Evolutionary conservation across 1,140 invertebrate genomes (phyloP).

Genomic region (Drosophila mauritiana): DNA sequence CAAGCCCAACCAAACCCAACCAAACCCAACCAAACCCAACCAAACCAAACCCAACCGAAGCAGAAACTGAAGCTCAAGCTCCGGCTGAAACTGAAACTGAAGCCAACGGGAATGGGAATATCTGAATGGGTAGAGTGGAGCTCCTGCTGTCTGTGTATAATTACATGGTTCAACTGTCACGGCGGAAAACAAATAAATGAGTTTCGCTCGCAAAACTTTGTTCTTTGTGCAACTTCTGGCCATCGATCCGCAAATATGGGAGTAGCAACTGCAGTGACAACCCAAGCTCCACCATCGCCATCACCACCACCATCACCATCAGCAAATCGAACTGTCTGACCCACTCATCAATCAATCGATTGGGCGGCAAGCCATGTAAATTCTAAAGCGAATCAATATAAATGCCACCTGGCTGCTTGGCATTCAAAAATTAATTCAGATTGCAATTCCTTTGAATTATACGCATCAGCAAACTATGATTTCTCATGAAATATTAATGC

Average conservation of each 20-base stretch:
- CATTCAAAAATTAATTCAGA: constrained; percentile 79
- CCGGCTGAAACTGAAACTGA: constrained; percentile 24
- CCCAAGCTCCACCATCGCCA: not conserved
- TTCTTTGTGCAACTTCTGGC: constrained; percentile 34
- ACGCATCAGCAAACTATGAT: constrained; percentile 83
- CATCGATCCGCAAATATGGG: constrained; percentile 53
- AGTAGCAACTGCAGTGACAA: not conserved
- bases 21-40: constrained; percentile 1
- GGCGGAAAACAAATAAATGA: constrained; percentile 81
- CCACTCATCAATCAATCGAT: constrained; percentile 49
- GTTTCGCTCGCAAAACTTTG: constrained; percentile 69
- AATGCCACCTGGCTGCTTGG: constrained; percentile 31
- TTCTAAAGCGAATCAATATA: constrained; percentile 45
- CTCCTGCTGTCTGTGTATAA: constrained; percentile 74
- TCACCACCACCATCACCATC: not conserved
- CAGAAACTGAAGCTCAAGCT: too few relatives aligned
- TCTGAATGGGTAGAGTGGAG: not conserved
- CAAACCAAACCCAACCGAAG: too few relatives aligned
- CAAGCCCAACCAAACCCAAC: not conserved
- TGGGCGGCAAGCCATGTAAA: constrained; percentile 37
- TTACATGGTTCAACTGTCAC: constrained; percentile 82
- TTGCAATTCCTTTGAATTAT: constrained; percentile 83
- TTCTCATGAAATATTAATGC: constrained; percentile 83
- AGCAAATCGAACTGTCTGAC: constrained; percentile 18
- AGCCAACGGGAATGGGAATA: not conserved